Percentiles rank a stretch among this genome's conserved stretches.
phyloP scores from a whole-genome alignment of 2,113 vertebrate genomes.

The Thamnaconus septentrionalis region DNA sequence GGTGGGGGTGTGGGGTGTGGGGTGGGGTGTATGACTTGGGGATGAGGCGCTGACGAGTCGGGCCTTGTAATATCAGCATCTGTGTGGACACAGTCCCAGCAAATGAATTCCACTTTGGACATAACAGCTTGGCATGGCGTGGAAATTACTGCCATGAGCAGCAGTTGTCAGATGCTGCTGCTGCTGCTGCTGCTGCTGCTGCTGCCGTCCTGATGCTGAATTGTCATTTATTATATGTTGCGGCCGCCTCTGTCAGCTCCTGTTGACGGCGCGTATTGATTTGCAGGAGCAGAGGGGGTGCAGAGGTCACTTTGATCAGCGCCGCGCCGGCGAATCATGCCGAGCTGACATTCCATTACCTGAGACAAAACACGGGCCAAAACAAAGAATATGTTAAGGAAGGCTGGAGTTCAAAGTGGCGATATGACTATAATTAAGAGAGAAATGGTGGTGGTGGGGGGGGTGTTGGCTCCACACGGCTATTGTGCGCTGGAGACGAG shows the following conservation, averaged over 20 bases:
- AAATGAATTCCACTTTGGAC: conserved; percentile 87
- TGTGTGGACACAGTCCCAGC: conserved; percentile 80
- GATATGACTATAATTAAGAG: conserved; percentile 89
- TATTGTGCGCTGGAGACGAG: conserved; percentile 71
- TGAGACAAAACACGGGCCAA: conserved; percentile 79
- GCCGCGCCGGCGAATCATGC: conserved; percentile 77
- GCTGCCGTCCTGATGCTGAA: conserved; percentile 77
- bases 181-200: conserved; percentile 13
- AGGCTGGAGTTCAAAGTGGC: conserved; percentile 77
- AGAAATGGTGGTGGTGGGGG: conserved; percentile 71
- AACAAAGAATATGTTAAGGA: conserved; percentile 86
- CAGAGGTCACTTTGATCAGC: conserved; percentile 93
- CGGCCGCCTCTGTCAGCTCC: conserved; percentile 82
- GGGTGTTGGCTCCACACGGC: conserved; percentile 58
- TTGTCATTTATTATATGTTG: conserved; percentile 92
- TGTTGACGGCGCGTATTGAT: conserved; percentile 83
- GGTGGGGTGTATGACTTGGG: conserved; percentile 74
- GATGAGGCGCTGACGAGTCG: conserved; percentile 82
- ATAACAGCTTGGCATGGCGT: conserved; percentile 86
- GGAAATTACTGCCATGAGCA: conserved; percentile 86
- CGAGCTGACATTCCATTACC: conserved; percentile 89
- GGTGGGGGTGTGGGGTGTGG: conserved; percentile 81
- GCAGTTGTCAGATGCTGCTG: conserved; percentile 78
- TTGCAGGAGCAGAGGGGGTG: conserved; percentile 79
- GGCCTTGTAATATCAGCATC: conserved; percentile 85